These are phyloP conservation scores for Archips crataeganus DNA, from an alignment of 2,888 invertebrate genomes.

Conservation along the genomic window DNA sequence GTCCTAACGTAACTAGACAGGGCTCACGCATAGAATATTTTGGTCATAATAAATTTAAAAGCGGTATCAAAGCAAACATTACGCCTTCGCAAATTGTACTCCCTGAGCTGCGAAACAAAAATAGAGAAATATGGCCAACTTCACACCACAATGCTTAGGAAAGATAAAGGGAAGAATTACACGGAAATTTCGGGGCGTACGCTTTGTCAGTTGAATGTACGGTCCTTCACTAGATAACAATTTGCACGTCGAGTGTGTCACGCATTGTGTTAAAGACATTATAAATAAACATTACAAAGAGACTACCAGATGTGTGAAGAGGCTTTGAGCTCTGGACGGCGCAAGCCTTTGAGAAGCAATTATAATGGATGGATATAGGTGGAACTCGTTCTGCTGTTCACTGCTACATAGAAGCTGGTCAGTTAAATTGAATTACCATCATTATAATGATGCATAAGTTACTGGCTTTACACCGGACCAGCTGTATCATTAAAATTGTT, in stretches of 20 bases:
- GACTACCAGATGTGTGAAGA: slow-evolving; percentile 73
- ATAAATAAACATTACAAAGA: slow-evolving; percentile 79
- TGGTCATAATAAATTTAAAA: slow-evolving; percentile 50
- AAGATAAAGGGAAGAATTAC: slow-evolving; percentile 82
- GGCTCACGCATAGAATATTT: slow-evolving; percentile 28
- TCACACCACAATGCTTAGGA: slow-evolving; percentile 73
- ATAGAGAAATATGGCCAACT: slow-evolving; percentile 78
- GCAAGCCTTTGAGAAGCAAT: slow-evolving; percentile 61
- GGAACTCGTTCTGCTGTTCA: slow-evolving; percentile 49
- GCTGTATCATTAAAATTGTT: slow-evolving; percentile 34
- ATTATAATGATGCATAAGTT: slow-evolving; percentile 42
- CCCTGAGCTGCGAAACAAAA: slow-evolving; percentile 75
- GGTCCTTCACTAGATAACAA: slow-evolving; percentile 76
- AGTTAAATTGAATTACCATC: slow-evolving; percentile 42
- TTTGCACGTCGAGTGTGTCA: slow-evolving; percentile 77
- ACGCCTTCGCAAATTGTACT: slow-evolving; percentile 71
- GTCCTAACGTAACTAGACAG: slow-evolving; percentile 23
- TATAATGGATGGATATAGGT: slow-evolving; percentile 45
- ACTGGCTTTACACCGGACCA: slow-evolving; percentile 24
- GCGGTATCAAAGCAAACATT: slow-evolving; percentile 76
- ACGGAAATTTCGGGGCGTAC: slow-evolving; percentile 81
- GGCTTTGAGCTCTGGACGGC: slow-evolving; percentile 54
- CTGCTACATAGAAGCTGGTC: slow-evolving; percentile 40
- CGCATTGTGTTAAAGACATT: slow-evolving; percentile 71
- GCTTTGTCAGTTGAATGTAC: slow-evolving; percentile 64